Base-by-base conservation (phyloP, 2,797 vertebrate species). In the Huso huso region DNA sequence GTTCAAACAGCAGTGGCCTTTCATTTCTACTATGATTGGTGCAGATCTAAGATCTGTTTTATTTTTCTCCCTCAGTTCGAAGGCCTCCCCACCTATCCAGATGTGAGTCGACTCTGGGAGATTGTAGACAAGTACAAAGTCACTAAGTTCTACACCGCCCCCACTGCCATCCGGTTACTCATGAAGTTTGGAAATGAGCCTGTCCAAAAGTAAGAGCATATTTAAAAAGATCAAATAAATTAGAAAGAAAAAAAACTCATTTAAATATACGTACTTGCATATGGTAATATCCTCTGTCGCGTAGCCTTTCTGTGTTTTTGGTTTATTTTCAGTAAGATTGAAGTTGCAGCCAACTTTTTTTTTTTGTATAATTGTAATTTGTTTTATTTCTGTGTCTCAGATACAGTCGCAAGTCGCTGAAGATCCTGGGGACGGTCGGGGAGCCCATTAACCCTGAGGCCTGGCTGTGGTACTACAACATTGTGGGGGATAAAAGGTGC, bases 371-470 rank as follows among this genome's bases (percentile, higher is more conserved):
- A 5, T 10, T 18, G 3, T 10, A 1, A 61, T 23, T 62, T 58
- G 6, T 8, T 7, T 53, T 48, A 1, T 3, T 13, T 10, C 63
- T 52, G 53, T 11, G 71, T 70, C 7, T 51, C 81, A 99, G 96
- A 85, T 87, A 88, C 73, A 95, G 91, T 74, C 87, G 95, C 37
- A 86, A 85, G 15, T 94, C 96, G 49, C 84, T 99, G 83, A 94
- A 92, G 86, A 79, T 99, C 53, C 73, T 98, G 82, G 96, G 96
- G 48, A 96, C 92, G 0, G 96, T 99, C 0, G 96, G 96, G 0
- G 96, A 99, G 75, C 96, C 96, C 73, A 99, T 99, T 79, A 99
- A 99, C 82, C 95, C 95, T 0, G 96, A 99, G 82, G 96, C 96
- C 70, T 99, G 96, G 96, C 91, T 93, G 61, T 99, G 96, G 96